Evolutionary conservation across 2,113 vertebrate species (phyloP).

Genomic region (Corythaeola cristata): DNA sequence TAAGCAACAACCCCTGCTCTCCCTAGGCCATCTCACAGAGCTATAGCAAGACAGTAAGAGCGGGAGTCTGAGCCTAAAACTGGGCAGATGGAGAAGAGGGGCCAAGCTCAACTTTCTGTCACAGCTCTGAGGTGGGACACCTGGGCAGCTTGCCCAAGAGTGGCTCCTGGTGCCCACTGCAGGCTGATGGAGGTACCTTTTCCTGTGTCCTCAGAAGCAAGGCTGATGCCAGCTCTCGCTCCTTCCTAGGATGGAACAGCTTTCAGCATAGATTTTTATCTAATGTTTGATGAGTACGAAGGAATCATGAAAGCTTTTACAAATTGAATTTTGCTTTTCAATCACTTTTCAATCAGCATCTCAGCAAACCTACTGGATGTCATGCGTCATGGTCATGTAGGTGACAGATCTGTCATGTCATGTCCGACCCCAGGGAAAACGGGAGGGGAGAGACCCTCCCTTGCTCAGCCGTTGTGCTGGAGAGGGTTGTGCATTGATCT

Average conservation of each 20-base stretch:
- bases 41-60: background rate
- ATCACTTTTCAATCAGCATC: background rate
- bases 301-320: background rate
- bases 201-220: background rate
- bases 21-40: background rate
- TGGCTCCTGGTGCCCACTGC: background rate
- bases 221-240: background rate
- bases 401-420: background rate
- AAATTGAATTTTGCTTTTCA: background rate
- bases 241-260: background rate
- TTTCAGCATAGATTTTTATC: background rate
- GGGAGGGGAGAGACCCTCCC: background rate
- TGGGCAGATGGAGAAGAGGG: background rate
- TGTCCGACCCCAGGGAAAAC: background rate
- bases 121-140: background rate
- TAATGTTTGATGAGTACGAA: background rate
- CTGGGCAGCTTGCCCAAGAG: background rate
- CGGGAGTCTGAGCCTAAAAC: background rate
- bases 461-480: fast-evolving
- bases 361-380: background rate
- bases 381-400: background rate
- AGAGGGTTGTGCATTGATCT: background rate
- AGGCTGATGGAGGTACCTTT: background rate
- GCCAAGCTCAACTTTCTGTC: background rate
- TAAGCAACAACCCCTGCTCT: background rate